These are phyloP conservation scores for Oncorhynchus nerka DNA, from an alignment of 2,113 vertebrate genomes.

Conservation along the genomic window DNA sequence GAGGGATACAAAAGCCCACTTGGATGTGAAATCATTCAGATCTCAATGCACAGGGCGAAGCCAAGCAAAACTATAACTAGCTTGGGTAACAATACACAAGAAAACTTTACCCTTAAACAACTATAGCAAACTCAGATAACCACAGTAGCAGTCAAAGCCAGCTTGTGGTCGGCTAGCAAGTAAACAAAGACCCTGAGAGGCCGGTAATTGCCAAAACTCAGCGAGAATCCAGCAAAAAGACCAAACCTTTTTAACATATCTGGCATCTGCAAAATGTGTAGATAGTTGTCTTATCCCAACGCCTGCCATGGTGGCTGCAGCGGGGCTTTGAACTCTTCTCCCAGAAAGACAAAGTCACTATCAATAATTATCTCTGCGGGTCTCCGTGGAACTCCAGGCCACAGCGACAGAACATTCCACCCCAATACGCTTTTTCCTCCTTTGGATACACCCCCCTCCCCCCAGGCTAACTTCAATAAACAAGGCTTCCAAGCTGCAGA, in stretches of 20 bases:
- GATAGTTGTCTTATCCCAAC: background rate
- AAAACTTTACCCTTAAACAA: background rate
- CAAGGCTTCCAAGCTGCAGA: conserved; percentile 9
- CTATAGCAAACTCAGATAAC: background rate
- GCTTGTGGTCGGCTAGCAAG: background rate
- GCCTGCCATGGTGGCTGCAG: background rate
- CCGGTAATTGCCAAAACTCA: background rate
- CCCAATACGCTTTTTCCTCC: background rate
- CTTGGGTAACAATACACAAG: background rate
- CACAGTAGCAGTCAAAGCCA: conserved; percentile 5
- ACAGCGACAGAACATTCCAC: background rate
- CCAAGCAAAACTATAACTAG: background rate
- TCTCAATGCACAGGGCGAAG: background rate
- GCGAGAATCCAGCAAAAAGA: background rate
- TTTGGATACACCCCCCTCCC: background rate
- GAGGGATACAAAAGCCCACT: no score
- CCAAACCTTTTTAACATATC: background rate
- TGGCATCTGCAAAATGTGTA: conserved; percentile 12
- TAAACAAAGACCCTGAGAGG: conserved; percentile 5
- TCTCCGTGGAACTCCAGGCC: conserved; percentile 8
- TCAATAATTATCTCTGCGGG: conserved; percentile 25
- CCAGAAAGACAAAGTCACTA: conserved; percentile 14
- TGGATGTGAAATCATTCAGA: no score
- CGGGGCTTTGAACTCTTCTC: conserved; percentile 28
- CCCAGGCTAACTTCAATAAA: conserved; percentile 18